These are phyloP conservation scores for Megalopta genalis DNA, from an alignment of 1,140 invertebrate species.

Conservation along the genomic window DNA sequence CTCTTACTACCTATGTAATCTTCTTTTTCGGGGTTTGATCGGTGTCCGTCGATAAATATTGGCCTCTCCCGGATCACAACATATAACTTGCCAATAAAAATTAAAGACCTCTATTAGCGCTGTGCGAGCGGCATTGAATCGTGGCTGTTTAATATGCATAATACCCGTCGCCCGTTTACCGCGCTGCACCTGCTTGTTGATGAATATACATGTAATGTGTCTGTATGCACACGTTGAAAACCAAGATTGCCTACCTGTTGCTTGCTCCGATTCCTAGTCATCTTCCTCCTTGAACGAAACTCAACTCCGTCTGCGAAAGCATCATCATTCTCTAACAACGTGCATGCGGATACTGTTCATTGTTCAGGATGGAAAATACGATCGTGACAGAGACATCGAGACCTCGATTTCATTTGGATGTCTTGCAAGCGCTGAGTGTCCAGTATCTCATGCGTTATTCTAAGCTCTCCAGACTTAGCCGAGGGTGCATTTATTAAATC, in stretches of 20 bases:
- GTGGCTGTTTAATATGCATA: slow-evolving; percentile 32
- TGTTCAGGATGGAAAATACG: not conserved
- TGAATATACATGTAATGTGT: slow-evolving; percentile 14
- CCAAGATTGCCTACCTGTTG: slow-evolving; percentile 61
- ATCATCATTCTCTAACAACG: not conserved
- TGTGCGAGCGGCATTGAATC: not conserved
- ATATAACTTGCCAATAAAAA: slow-evolving; percentile 9
- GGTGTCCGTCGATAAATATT: not conserved
- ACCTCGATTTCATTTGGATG: not conserved
- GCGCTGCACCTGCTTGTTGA: slow-evolving; percentile 9
- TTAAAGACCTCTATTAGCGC: not conserved
- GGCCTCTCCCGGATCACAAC: not conserved
- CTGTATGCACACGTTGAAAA: slow-evolving; percentile 26
- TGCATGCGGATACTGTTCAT: not conserved
- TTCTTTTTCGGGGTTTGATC: not conserved
- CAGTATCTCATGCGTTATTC: no score
- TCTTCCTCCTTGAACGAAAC: slow-evolving; percentile 2
- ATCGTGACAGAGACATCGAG: not conserved
- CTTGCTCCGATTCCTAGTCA: slow-evolving; percentile 33
- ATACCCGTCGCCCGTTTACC: slow-evolving; percentile 31
- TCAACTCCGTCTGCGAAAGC: not conserved
- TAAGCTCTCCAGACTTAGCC: not conserved
- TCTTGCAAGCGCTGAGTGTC: no score
- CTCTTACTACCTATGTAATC: no score
- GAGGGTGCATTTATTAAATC: not conserved